Evolutionary conservation across 2,797 vertebrate species (phyloP).

Genomic region (Notolepis coatsorum): DNA sequence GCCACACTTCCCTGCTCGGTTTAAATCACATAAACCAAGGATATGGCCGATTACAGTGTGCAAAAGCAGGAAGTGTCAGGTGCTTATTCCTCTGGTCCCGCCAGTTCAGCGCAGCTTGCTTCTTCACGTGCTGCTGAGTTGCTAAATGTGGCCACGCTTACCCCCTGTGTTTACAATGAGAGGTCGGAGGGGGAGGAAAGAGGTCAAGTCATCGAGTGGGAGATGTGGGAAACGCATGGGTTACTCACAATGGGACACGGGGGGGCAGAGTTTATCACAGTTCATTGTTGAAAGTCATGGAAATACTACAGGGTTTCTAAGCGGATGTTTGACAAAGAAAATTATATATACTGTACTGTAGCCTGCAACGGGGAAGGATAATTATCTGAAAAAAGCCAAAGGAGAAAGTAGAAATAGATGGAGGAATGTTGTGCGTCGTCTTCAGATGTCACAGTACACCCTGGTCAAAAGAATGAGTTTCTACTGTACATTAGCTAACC

Average conservation of each 20-base stretch:
- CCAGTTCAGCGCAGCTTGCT: constrained; percentile 21
- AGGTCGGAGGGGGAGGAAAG: constrained; percentile 6
- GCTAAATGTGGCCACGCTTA: not conserved
- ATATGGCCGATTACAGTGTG: constrained; percentile 41
- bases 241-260: not conserved
- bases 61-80: constrained; percentile 44
- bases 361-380: not conserved
- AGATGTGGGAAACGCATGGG: not conserved
- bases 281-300: not conserved
- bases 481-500: too few species aligned
- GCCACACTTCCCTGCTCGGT: constrained; percentile 35
- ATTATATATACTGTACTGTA: too few species aligned
- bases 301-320: not conserved
- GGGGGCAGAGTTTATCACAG: not conserved
- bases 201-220: not conserved
- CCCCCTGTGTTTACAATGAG: not conserved
- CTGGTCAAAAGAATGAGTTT: too few species aligned
- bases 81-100: constrained; percentile 35
- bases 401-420: not conserved
- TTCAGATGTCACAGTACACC: too few species aligned
- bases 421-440: not conserved
- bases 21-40: constrained; percentile 49
- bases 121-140: not conserved
- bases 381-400: not conserved
- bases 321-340: constrained; percentile 11